Evolutionary conservation across 2,888 invertebrate genomes (phyloP).

Genomic region (Lepidocyrtinus sp.): DNA sequence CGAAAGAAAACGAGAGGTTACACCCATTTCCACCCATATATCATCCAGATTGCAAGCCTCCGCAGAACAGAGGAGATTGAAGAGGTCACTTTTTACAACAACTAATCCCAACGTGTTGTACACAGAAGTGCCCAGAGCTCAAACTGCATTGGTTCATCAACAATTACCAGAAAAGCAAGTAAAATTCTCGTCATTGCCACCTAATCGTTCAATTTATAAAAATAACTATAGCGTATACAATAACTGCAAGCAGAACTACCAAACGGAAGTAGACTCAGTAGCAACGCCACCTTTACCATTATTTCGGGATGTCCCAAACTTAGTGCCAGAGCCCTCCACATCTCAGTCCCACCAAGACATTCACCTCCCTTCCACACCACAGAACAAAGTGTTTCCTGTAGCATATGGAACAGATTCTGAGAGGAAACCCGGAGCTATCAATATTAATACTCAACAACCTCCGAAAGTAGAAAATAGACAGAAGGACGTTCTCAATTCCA

Average conservation of each 20-base stretch:
- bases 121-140: not conserved
- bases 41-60: constrained; percentile 1
- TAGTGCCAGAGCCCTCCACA: constrained; percentile 2
- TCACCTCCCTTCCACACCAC: constrained; percentile 17
- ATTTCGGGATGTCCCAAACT: too few species aligned
- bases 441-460: not conserved
- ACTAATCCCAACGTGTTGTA: not conserved
- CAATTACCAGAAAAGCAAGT: constrained; percentile 45
- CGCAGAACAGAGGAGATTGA: not conserved
- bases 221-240: constrained; percentile 7
- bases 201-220: not conserved
- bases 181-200: not conserved
- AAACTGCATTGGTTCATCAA: constrained; percentile 23
- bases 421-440: too few species aligned
- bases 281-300: not conserved
- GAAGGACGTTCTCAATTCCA: too few species aligned
- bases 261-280: not conserved
- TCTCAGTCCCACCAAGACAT: not conserved
- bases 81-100: not conserved
- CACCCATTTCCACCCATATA: not conserved
- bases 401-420: constrained; percentile 19
- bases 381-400: constrained; percentile 17
- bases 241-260: not conserved
- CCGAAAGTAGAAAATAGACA: too few species aligned
- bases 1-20: not conserved